Base-by-base conservation (phyloP, 1,140 invertebrate species). In the Papilio xuthus region DNA sequence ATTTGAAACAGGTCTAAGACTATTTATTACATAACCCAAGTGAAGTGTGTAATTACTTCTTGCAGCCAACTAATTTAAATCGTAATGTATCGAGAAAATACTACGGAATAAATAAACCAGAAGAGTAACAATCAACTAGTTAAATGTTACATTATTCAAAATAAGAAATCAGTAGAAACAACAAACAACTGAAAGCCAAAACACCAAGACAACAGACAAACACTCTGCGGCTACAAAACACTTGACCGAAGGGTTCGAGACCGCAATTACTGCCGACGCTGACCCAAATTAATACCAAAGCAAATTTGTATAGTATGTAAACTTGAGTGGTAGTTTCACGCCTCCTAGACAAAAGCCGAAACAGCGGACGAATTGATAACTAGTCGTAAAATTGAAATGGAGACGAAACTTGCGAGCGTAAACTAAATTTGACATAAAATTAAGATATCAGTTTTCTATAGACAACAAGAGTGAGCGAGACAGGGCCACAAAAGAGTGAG, bases 241-340 rank as follows among this genome's bases (percentile, higher is more conserved):
- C 74, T 76, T 63, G 74, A 76, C 50, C 74, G 74, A 47, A 63
- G 53, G 74, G 74, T 32, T 60, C 53, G 50, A 60, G 74, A 76
- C 74, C 74, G 74, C 74, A 60, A 76, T 76, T 76, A 60, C 74
- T 41, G 74, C 42, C 71, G 53, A 74, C 47, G 72, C 72, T 56
- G 72, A 76, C 74, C 74, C 53, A 76, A 76, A 76, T 76, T 76
- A 76, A 76, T 76, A 63, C 74, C 74, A 60, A 76, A 76, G n/a
- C 32, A 60, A 76, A 76, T 76, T 76, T 76, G 60, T 76, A 67
- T 67, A 67, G 60, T 67, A 76, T 63, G 53, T 76, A 76, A 63
- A 76, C 53, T 76, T 76, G 74, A 60, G 74, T 63, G 74, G 15
- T 60, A 26, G 72, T 74, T 63, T 63, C 32, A 63, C 74, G 53